Evolutionary conservation across 1,140 invertebrate genomes (phyloP), one percentile per base, ranked within the genome.

Genomic region (Berghia stephanieae): DNA sequence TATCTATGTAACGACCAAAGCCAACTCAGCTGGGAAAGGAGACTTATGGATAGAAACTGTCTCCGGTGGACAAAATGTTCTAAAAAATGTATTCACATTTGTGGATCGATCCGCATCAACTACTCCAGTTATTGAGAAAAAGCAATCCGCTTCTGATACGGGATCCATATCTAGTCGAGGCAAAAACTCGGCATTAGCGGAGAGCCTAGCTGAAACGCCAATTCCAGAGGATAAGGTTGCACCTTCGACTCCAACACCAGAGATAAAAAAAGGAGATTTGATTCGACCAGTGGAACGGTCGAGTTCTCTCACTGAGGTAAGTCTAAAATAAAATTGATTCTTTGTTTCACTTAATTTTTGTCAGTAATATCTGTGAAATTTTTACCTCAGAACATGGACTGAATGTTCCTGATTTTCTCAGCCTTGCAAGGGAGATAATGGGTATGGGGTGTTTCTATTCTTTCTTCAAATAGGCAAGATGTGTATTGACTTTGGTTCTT

Each of bases 31-130:
- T 3, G 82, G 85, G 24, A 83, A 79, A 46, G 88, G 88, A 4
- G 80, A 86, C 75, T 78, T 89, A 10, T 80, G 83, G 49, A 81
- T 88, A 43, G 86, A 86, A 67, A 89, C 88, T 36, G 80, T 83
- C 57, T 87, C 85, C 10, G 87, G 88, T 3, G 88, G 87, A 21
- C 84, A 84, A 43, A 84, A 82, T 71, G 81, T 83, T 38, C 68
- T 86, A 8, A 83, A 84, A 60, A 81, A 84, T 57, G 80, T 81
- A 31, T 86, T 84, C 77, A 82, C 81, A 5, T 85, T 84, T 60
- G 81, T 84, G 55, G 83, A 86, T 38, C 67, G 73, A 13, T 63
- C 80, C 8, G 60, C 75, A 8, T 5, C 52, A 24, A 44, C 34
- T 0, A 63, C 31, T 13, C 27, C 43, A 43, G 34, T 69, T 1